A percentile compares a stretch with the other conserved stretches of the same genome.
Conservation (phyloP, 2,113 vertebrate species). For the Hippocampus guttulatus region DNA sequence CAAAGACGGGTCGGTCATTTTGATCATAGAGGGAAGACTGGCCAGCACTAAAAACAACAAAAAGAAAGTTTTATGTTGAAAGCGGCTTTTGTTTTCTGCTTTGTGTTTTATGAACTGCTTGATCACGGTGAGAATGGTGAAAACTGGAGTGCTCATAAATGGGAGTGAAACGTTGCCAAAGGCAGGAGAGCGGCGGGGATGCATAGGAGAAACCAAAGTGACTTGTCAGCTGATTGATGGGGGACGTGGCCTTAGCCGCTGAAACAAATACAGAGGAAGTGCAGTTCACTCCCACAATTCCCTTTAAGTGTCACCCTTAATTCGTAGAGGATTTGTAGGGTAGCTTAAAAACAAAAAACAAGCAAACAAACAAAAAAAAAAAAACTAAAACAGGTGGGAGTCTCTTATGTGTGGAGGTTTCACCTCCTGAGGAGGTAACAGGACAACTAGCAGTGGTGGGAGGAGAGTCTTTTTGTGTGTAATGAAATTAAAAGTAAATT, state of each 20-base stretch:
- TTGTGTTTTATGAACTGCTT: conserved; percentile 16
- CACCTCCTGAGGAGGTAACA: neutral
- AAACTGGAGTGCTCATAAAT: conserved; percentile 66
- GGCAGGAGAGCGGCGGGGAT: conserved; percentile 27
- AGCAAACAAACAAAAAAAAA: neutral
- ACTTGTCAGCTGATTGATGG: conserved; percentile 2
- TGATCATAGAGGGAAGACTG: conserved; percentile 63
- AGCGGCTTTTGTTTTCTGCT: conserved; percentile 42
- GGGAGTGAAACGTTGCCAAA: conserved; percentile 56
- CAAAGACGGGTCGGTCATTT: conserved; percentile 48
- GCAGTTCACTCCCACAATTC: conserved; percentile 44
- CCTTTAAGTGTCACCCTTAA: conserved; percentile 53
- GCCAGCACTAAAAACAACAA: conserved; percentile 32
- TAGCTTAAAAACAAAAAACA: neutral
- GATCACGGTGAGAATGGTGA: conserved; percentile 26
- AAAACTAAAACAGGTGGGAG: neutral
- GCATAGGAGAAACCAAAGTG: conserved; percentile 37
- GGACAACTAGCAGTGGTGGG: conserved; percentile 30
- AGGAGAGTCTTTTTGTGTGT: conserved; percentile 53
- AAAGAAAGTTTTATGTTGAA: conserved; percentile 65
- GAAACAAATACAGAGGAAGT: conserved; percentile 28
- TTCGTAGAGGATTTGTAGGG: conserved; percentile 21
- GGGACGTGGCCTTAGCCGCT: conserved; percentile 20
- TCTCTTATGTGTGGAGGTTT: conserved; percentile 1
- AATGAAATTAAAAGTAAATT: conserved; percentile 71